These are phyloP conservation scores for Connochaetes taurinus DNA, from an alignment of 2,113 vertebrate genomes.

Conservation along the genomic window DNA sequence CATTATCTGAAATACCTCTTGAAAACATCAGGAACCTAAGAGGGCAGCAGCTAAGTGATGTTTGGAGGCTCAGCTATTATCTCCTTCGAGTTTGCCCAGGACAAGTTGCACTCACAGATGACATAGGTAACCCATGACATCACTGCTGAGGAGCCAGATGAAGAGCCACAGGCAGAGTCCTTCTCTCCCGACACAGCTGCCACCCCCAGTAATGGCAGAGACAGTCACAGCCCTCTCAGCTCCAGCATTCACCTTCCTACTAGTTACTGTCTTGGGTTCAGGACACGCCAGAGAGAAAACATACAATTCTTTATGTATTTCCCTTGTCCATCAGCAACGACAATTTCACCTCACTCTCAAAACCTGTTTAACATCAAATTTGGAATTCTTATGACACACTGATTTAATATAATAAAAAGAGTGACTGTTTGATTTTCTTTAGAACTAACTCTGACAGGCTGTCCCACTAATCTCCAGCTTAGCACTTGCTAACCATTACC, in stretches of 20 bases:
- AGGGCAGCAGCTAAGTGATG: background rate
- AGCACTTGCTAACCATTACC: background rate
- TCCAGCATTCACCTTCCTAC: fast-evolving
- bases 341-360: background rate
- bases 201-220: fast-evolving
- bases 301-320: background rate
- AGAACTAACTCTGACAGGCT: background rate
- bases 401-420: background rate
- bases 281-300: background rate
- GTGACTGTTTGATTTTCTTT: background rate
- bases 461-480: background rate
- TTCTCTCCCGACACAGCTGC: background rate
- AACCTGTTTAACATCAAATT: background rate
- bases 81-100: background rate
- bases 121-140: background rate
- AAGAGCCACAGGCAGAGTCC: background rate
- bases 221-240: background rate
- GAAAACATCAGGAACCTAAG: background rate
- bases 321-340: background rate
- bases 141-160: background rate
- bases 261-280: background rate
- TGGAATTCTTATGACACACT: background rate
- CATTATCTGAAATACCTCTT: slow-evolving; percentile 2
- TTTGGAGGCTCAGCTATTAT: background rate
- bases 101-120: background rate